phyloP scores from a whole-genome alignment of 2,888 invertebrate genomes.

The Dasypogon diadema region DNA sequence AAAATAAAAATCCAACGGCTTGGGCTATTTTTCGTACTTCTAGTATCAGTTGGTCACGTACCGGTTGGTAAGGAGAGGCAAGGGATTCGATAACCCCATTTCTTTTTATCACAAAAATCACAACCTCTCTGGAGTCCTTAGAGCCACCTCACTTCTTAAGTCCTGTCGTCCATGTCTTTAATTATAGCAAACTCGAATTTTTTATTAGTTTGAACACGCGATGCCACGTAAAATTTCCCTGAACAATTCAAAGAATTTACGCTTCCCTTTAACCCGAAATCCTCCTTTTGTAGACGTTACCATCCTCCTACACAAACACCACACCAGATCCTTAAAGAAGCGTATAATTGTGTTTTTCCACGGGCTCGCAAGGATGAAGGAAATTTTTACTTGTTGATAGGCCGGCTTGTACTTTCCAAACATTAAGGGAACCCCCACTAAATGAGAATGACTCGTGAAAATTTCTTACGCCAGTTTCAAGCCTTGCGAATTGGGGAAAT shows the following conservation, averaged over 20 bases:
- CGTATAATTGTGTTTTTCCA: too few species aligned
- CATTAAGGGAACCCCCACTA: too few species aligned
- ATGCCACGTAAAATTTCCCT: conserved; percentile 25
- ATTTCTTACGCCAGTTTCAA: too few species aligned
- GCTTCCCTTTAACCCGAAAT: not conserved
- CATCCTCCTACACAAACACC: not conserved
- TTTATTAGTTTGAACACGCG: conserved; percentile 54
- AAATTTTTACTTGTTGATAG: too few species aligned
- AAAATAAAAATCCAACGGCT: too few species aligned
- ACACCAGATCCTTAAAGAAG: too few species aligned
- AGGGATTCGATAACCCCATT: conserved; percentile 11
- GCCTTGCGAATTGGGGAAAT: too few species aligned
- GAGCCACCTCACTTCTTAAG: not conserved
- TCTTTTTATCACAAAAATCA: conserved; percentile 33
- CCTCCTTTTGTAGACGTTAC: not conserved
- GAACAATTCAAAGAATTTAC: conserved; percentile 9
- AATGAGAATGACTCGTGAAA: too few species aligned
- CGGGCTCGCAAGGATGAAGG: too few species aligned
- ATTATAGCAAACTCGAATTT: conserved; percentile 52
- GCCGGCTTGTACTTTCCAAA: too few species aligned
- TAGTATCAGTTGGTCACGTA: not conserved
- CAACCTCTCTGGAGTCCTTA: not conserved
- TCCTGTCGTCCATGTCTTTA: conserved; percentile 50
- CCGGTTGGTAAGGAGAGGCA: conserved; percentile 1
- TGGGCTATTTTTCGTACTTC: not conserved